phyloP scores from a whole-genome alignment of 2,113 vertebrate species.

The Spilogale gracilis region DNA sequence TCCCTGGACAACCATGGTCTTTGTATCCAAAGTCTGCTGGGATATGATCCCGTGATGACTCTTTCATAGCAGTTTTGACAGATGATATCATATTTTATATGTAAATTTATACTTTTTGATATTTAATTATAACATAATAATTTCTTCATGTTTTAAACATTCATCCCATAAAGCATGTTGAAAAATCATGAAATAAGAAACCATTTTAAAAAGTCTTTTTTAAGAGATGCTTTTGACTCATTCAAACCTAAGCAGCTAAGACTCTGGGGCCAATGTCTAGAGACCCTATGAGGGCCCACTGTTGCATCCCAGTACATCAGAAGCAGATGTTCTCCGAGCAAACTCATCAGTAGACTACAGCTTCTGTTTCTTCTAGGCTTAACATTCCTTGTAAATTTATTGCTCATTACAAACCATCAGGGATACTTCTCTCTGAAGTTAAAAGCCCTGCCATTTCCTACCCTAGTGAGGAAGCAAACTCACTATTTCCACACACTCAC shows the following conservation, averaged over 20 bases:
- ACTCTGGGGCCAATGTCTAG: not conserved
- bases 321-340: not conserved
- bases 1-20: not conserved
- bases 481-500: not conserved
- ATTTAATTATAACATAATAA: not conserved
- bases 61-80: not conserved
- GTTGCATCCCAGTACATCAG: not conserved
- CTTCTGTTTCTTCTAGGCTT: not conserved
- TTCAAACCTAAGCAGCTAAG: not conserved
- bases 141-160: not conserved
- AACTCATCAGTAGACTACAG: not conserved
- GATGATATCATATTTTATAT: not conserved
- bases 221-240: not conserved
- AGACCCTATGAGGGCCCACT: not conserved
- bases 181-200: conserved; percentile 7
- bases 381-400: not conserved
- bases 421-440: not conserved
- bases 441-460: not conserved
- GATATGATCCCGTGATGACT: not conserved
- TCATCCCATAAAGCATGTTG: not conserved
- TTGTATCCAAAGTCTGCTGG: not conserved
- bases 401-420: not conserved
- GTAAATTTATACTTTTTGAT: not conserved
- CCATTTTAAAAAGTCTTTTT: not conserved
- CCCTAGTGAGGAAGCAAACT: not conserved